A percentile compares a stretch with the other conserved stretches of the same genome.
Evolutionary conservation across 2,797 vertebrate species (phyloP).

Genomic region (Aselliscus stoliczkanus): DNA sequence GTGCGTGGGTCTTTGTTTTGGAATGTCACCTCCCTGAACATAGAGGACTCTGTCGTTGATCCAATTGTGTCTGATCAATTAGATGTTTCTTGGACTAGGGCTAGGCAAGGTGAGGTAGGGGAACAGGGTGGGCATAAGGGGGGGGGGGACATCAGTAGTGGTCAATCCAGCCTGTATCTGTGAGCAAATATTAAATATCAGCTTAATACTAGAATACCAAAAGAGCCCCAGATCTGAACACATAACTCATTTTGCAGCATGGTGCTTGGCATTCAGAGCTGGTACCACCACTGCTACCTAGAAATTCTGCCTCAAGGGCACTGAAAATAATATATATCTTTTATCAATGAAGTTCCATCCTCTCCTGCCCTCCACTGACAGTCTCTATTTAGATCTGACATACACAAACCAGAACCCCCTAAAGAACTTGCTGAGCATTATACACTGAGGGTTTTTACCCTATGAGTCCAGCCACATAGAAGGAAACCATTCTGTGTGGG

Average conservation of each 20-base stretch:
- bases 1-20: not conserved
- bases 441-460: not conserved
- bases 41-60: not conserved
- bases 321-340: not conserved
- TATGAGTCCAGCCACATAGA: not conserved
- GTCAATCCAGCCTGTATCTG: not conserved
- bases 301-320: not conserved
- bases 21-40: not conserved
- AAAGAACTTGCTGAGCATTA: not conserved
- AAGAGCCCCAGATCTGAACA: not conserved
- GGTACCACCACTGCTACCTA: not conserved
- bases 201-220: not conserved
- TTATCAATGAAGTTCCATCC: not conserved
- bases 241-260: no score
- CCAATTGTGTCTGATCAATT: not conserved
- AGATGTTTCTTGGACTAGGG: not conserved
- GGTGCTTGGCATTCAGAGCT: not conserved
- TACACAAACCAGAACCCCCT: not conserved
- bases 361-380: not conserved
- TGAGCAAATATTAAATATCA: not conserved
- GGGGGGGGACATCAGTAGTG: not conserved
- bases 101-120: fast-evolving
- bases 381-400: not conserved
- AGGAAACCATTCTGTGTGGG: not conserved
- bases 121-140: not conserved